phyloP scores from a whole-genome alignment of 2,113 vertebrate species.

The Python bivittatus region DNA sequence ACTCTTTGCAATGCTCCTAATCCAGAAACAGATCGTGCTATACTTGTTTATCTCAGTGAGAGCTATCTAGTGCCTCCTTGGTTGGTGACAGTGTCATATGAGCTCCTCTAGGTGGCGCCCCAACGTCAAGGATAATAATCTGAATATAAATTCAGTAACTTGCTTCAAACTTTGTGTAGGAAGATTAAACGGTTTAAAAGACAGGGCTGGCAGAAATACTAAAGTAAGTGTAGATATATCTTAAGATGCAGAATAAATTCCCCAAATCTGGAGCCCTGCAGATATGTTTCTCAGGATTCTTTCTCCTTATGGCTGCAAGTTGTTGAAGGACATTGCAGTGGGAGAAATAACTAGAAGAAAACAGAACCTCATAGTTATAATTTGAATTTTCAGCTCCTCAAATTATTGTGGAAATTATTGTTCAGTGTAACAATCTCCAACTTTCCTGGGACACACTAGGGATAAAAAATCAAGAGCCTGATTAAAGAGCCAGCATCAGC shows the following conservation, averaged over 20 bases:
- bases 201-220: background rate
- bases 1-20: background rate
- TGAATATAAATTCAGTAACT: background rate
- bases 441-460: background rate
- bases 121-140: conserved; percentile 45
- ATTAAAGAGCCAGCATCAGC: background rate
- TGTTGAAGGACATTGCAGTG: background rate
- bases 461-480: background rate
- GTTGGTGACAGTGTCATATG: conserved; percentile 36
- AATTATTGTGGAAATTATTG: background rate
- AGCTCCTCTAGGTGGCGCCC: conserved; percentile 72
- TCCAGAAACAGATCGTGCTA: background rate
- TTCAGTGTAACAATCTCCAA: background rate
- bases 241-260: background rate
- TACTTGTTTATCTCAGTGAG: background rate
- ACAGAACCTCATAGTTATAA: conserved; percentile 9
- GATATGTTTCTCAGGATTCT: background rate
- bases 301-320: background rate
- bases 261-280: background rate
- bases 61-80: background rate
- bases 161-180: background rate
- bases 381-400: background rate
- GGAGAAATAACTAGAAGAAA: background rate
- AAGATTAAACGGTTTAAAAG: background rate
- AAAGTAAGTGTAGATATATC: background rate